phyloP scores from a whole-genome alignment of 2,797 vertebrate species.

The Paratrypauchen microcephalus region DNA sequence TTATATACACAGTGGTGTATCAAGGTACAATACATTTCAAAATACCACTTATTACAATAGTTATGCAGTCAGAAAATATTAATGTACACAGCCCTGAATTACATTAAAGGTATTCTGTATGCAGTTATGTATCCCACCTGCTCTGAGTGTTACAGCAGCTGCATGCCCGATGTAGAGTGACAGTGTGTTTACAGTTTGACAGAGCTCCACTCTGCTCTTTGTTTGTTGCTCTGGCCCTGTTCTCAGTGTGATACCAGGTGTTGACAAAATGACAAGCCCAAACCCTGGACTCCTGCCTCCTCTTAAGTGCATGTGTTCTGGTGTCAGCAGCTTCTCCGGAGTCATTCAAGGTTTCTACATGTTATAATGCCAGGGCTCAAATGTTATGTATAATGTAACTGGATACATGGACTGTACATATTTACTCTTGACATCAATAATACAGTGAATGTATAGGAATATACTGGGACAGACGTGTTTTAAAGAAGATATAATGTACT shows the following conservation, averaged over 20 bases:
- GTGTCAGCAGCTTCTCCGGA: not conserved
- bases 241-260: slow-evolving; percentile 2
- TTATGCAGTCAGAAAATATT: not conserved
- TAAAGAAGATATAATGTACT: too few relatives aligned
- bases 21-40: not conserved
- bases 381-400: not conserved
- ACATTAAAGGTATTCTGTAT: not conserved
- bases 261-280: slow-evolving; percentile 27
- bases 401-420: not conserved
- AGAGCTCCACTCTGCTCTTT: not conserved
- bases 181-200: not conserved
- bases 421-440: not conserved
- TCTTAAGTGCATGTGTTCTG: not conserved
- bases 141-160: not conserved
- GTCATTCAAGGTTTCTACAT: slow-evolving; percentile 20
- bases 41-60: not conserved
- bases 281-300: not conserved
- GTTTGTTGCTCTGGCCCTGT: not conserved
- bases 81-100: not conserved
- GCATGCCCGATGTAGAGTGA: not conserved
- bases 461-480: not conserved
- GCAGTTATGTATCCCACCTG: not conserved
- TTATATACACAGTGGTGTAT: too few relatives aligned
- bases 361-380: not conserved
- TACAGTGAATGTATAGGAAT: not conserved